A percentile compares a stretch with the other conserved stretches of the same genome.
Evolutionary conservation across 2,113 vertebrate species (phyloP).

Genomic region (Chelonoidis abingdonii): DNA sequence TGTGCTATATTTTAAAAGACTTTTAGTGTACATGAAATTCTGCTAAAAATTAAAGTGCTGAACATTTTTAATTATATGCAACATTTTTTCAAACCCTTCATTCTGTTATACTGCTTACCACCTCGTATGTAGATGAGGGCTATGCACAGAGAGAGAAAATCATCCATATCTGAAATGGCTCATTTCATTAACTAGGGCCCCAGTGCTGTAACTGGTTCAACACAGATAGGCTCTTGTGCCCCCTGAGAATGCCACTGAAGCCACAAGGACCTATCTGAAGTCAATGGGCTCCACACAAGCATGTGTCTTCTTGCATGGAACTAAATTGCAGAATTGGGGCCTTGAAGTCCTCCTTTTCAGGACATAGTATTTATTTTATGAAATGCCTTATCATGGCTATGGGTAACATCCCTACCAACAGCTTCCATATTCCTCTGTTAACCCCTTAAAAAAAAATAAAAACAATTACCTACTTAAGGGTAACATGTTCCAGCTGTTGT

Average conservation of each 20-base stretch:
- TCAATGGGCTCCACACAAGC: background rate
- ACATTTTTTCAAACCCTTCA: background rate
- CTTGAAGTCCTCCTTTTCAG: accelerated
- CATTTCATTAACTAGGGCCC: background rate
- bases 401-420: background rate
- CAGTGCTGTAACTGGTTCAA: background rate
- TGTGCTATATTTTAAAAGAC: background rate
- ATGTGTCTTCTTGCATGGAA: background rate
- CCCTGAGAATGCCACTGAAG: background rate
- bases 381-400: background rate
- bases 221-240: background rate
- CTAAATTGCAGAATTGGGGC: background rate
- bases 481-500: background rate
- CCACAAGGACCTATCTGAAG: background rate
- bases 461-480: background rate
- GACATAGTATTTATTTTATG: background rate
- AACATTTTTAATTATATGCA: background rate
- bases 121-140: background rate
- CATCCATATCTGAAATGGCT: background rate
- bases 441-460: background rate
- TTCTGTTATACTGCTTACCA: background rate
- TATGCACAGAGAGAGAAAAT: background rate
- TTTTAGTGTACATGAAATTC: background rate
- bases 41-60: background rate
- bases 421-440: background rate